Conservation (phyloP, 1,140 invertebrate genomes). For the Stegodyphus dumicola region DNA sequence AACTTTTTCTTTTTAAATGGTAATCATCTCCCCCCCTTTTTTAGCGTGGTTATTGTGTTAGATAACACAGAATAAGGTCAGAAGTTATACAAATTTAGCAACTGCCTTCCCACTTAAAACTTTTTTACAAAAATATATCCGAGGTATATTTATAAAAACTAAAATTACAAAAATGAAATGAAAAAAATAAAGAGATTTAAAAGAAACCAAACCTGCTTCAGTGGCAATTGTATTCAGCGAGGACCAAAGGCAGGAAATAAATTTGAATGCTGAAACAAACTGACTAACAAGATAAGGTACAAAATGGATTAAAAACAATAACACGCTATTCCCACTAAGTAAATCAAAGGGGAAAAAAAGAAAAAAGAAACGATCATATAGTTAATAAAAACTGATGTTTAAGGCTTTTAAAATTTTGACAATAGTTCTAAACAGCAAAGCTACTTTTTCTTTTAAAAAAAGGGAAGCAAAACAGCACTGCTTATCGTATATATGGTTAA, state of each 20-base stretch:
- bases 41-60: too few relatives aligned
- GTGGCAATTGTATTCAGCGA: conserved; percentile 24
- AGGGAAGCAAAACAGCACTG: conserved; percentile 15
- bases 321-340: conserved; percentile 4
- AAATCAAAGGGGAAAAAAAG: not conserved
- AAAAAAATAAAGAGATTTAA: conserved; percentile 30
- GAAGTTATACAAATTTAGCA: too few relatives aligned
- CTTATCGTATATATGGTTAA: conserved; percentile 28
- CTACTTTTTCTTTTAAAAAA: not conserved
- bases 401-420: not conserved
- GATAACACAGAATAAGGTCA: too few relatives aligned
- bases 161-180: conserved; percentile 14
- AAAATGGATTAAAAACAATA: conserved; percentile 21
- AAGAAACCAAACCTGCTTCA: conserved; percentile 56
- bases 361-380: not conserved
- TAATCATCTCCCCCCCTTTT: too few relatives aligned
- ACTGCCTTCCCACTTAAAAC: not conserved
- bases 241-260: conserved; percentile 17
- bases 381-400: conserved; percentile 10
- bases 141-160: not conserved
- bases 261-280: conserved; percentile 43
- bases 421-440: conserved; percentile 32
- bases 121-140: not conserved
- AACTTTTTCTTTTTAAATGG: too few relatives aligned
- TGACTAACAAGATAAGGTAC: conserved; percentile 36